phyloP scores from a whole-genome alignment of 2,113 vertebrate genomes.

The Nibea albiflora region DNA sequence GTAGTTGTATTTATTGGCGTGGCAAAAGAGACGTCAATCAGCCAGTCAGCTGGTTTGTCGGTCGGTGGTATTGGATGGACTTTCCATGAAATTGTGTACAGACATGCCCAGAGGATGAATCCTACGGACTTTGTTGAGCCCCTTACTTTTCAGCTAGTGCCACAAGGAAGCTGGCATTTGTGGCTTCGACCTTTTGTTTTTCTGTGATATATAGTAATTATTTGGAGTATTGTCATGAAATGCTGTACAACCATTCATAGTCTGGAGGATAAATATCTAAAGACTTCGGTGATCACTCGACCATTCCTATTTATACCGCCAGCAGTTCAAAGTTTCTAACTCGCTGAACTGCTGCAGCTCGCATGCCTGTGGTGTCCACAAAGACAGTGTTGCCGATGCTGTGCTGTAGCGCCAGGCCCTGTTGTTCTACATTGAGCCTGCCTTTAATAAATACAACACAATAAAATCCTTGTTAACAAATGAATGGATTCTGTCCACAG shows the following conservation, averaged over 20 bases:
- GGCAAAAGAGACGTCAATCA: neutral
- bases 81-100: neutral
- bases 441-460: too few species aligned
- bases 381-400: neutral
- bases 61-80: conserved; percentile 11
- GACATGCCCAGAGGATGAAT: neutral
- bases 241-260: neutral
- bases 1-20: neutral
- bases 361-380: too few species aligned
- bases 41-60: too few species aligned
- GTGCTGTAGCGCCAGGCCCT: too few species aligned
- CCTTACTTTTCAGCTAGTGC: neutral
- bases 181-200: neutral
- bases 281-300: neutral
- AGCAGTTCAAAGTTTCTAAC: neutral
- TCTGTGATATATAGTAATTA: neutral
- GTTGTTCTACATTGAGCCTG: too few species aligned
- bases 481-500: too few species aligned
- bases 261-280: neutral
- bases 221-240: neutral
- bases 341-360: too few species aligned
- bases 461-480: too few species aligned
- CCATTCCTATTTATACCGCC: neutral
- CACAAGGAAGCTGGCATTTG: neutral
- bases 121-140: neutral